Evolutionary conservation across 2,888 invertebrate species (phyloP).

Genomic region (Perizoma affinitatum): DNA sequence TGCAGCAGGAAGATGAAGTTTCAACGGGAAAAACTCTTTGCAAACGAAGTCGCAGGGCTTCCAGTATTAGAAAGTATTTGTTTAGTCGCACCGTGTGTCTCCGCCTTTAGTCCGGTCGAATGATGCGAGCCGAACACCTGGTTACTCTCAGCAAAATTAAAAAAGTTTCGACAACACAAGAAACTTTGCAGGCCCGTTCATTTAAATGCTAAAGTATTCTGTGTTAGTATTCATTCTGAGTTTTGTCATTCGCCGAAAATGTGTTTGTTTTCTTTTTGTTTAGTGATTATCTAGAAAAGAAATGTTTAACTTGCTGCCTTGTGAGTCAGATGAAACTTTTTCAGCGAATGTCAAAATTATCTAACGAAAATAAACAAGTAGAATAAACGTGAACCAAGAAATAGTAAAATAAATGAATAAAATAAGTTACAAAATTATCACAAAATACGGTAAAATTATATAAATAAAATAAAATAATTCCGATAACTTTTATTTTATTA

Average conservation of each 20-base stretch:
- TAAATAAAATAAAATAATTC: no score
- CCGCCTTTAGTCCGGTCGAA: constrained; percentile 39
- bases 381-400: no score
- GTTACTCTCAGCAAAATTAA: constrained; percentile 78
- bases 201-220: constrained; percentile 78
- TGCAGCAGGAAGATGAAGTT: no score
- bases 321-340: constrained; percentile 1
- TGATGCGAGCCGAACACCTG: constrained; percentile 76
- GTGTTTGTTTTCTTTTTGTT: constrained; percentile 58
- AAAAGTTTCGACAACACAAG: constrained; percentile 76
- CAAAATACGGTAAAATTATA: no score
- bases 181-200: constrained; percentile 71
- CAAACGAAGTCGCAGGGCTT: neutral
- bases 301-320: neutral
- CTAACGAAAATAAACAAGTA: no score
- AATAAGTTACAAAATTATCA: no score
- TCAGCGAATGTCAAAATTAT: no score
- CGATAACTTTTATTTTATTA: no score
- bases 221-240: constrained; percentile 75
- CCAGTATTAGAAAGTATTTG: neutral
- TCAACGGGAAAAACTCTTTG: no score
- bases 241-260: constrained; percentile 74
- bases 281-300: constrained; percentile 17
- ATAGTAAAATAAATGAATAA: no score
- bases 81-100: constrained; percentile 2